These are phyloP conservation scores for Entelurus aequoreus DNA, from an alignment of 2,113 vertebrate genomes.

Conservation along the genomic window DNA sequence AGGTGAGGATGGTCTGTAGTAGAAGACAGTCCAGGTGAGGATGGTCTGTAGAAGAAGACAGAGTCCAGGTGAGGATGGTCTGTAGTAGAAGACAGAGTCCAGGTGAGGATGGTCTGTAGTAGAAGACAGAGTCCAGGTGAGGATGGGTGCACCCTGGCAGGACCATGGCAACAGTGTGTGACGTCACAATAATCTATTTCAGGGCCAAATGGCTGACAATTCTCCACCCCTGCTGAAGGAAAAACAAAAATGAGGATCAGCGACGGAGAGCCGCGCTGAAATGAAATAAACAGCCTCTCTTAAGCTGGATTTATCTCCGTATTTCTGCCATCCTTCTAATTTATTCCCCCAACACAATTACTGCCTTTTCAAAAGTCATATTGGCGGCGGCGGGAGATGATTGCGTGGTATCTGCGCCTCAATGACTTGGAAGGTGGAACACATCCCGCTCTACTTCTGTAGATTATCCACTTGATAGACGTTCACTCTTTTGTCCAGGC, in stretches of 20 bases:
- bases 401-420: slow-evolving; percentile 54
- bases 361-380: slow-evolving; percentile 62
- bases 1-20: no score
- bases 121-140: no score
- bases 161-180: slow-evolving; percentile 66
- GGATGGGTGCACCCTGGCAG: no score
- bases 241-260: slow-evolving; percentile 40
- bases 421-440: slow-evolving; percentile 68
- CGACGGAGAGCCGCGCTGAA: slow-evolving; percentile 56
- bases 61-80: no score
- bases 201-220: slow-evolving; percentile 70
- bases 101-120: no score
- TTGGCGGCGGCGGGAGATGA: slow-evolving; percentile 33
- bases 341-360: slow-evolving; percentile 70
- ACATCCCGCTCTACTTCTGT: slow-evolving; percentile 61
- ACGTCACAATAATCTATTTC: slow-evolving; percentile 72
- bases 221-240: slow-evolving; percentile 66
- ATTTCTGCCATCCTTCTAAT: slow-evolving; percentile 69
- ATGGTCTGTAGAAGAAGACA: no score
- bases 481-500: slow-evolving; percentile 54
- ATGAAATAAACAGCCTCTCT: slow-evolving; percentile 65
- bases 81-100: no score
- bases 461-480: slow-evolving; percentile 70
- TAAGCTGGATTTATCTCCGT: slow-evolving; percentile 71
- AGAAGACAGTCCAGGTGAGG: no score